Conservation (phyloP, 2,797 vertebrate species). For the Sebastes elongatus region DNA sequence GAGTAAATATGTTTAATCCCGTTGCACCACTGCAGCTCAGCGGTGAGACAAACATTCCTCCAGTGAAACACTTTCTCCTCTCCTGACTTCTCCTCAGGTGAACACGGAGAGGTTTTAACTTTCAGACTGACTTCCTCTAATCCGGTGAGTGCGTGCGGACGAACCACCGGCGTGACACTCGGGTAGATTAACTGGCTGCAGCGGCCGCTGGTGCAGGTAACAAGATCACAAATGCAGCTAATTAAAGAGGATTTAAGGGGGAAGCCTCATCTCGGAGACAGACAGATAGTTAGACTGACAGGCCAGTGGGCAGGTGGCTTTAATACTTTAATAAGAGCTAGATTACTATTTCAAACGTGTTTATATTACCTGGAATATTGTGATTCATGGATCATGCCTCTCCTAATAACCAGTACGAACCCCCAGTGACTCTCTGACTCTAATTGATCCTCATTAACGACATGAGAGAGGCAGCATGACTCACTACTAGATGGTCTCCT, state of each 20-base stretch:
- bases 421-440: background rate
- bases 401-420: background rate
- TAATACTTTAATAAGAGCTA: background rate
- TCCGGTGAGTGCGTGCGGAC: background rate
- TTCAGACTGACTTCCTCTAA: conserved; percentile 8
- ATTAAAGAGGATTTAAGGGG: conserved; percentile 38
- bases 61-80: background rate
- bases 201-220: conserved; percentile 26
- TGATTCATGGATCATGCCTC: background rate
- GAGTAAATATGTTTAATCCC: conserved; percentile 40
- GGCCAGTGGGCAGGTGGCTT: conserved; percentile 9
- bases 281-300: background rate
- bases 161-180: background rate
- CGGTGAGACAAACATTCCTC: conserved; percentile 15
- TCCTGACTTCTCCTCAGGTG: background rate
- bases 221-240: conserved; percentile 29
- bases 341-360: background rate
- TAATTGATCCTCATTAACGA: conserved; percentile 10
- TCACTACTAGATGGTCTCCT: background rate
- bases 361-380: background rate
- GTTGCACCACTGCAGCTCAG: conserved; percentile 6
- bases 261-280: background rate
- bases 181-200: conserved; percentile 28
- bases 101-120: background rate
- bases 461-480: background rate